Evolutionary conservation across 2,888 invertebrate species (phyloP), one percentile per base, ranked within the genome.

Genomic region (Clusia tigrina): DNA sequence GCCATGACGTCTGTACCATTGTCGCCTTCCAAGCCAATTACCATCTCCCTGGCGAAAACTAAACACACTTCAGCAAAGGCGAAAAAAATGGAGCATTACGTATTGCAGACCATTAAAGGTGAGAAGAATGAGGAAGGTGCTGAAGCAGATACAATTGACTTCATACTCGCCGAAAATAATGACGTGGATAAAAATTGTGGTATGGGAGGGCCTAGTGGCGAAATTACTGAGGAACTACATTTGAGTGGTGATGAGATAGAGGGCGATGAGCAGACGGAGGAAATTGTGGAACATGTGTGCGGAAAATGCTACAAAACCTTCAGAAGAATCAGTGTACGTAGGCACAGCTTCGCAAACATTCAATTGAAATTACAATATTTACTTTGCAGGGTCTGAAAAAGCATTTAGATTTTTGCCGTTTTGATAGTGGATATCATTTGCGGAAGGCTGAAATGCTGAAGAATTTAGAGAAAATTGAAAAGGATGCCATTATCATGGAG

Each of bases 261-360:
- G 1, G 70, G 69, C 6, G 71, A 70, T 3, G 66, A 67, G 2
- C 71, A 72, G 3, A 75, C 76, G 0, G 75, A 80, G 48, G 83
- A 83, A 60, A 75, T 81, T 52, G 70, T 81, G 2, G 83, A 83
- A 62, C 84, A 84, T 66, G 78, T 84, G n/a, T 84, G 84, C 32
- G 82, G 81, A 15, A 83, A 82, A 64, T 84, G 84, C 65, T 80
- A 74, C 61, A 80, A 78, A 63, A 74, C 78, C n/a, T 83, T 83
- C 66, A 72, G 78, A 5, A 73, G 79, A 2, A 67, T 83, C 10
- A 78, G 67, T 65, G 78, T 77, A 68, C 69, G 69, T 71, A 18
- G n/a, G n/a, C n/a, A n/a, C n/a, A n/a, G n/a, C n/a, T n/a, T n/a
- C n/a, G n/a, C n/a, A n/a, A n/a, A 42, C 18, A 55, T 22, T 32